Conservation (phyloP, 2,113 vertebrate genomes). For the Tyto alba region DNA sequence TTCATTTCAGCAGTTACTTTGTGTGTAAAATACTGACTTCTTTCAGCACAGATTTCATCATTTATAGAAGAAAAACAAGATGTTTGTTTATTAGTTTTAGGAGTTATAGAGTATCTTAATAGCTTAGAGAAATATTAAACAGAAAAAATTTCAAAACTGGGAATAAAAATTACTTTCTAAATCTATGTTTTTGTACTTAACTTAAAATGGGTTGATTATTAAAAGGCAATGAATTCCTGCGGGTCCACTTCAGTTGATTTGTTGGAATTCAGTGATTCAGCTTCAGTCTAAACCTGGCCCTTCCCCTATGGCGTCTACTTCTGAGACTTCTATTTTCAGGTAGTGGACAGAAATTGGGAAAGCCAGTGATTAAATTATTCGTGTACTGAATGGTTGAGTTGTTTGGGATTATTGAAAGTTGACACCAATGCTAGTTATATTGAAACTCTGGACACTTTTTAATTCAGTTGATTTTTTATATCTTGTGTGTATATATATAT, state of each 20-base stretch:
- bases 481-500: neutral
- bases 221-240: neutral
- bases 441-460: neutral
- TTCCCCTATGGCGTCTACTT: neutral
- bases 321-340: neutral
- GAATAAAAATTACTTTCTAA: neutral
- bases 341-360: neutral
- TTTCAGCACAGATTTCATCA: neutral
- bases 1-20: neutral
- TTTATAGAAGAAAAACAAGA: neutral
- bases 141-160: neutral
- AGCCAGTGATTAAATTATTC: neutral
- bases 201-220: neutral
- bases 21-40: neutral
- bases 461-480: neutral
- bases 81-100: neutral
- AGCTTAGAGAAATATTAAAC: neutral
- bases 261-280: neutral
- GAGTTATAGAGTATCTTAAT: neutral
- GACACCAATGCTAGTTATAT: neutral
- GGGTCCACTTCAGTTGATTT: neutral
- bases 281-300: neutral
- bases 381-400: neutral
- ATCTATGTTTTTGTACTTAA: neutral
- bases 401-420: neutral